Conservation (phyloP, 2,888 invertebrate genomes). For the Scaptomyza flava region DNA sequence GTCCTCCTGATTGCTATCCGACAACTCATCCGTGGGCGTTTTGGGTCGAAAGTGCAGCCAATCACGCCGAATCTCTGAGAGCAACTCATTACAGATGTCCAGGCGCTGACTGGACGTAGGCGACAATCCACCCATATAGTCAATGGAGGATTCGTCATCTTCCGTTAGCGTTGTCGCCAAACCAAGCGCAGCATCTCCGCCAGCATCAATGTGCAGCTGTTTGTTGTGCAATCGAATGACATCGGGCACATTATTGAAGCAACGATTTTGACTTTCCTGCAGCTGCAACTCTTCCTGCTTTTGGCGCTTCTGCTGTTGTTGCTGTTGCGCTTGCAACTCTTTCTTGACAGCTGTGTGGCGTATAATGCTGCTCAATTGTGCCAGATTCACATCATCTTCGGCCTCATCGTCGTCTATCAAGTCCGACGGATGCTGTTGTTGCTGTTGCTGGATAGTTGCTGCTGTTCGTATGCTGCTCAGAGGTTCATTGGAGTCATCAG, state of each 20-base stretch:
- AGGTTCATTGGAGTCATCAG: constrained; percentile 82
- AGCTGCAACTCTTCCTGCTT: constrained; percentile 40
- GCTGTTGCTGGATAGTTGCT: constrained; percentile 38
- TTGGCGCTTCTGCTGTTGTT: constrained; percentile 48
- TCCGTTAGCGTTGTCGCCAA: constrained; percentile 15
- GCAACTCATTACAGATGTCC: constrained; percentile 81
- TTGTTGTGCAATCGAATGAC: constrained; percentile 75
- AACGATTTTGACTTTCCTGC: constrained; percentile 43
- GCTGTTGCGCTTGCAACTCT: constrained; percentile 70
- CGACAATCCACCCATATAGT: constrained; percentile 76
- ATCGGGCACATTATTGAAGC: constrained; percentile 77
- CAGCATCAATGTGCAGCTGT: constrained; percentile 53
- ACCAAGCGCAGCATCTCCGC: constrained; percentile 2
- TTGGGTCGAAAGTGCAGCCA: constrained; percentile 84
- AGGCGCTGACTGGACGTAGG: constrained; percentile 81
- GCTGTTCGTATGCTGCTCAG: constrained; percentile 77
- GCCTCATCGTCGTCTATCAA: constrained; percentile 74
- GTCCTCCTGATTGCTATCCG: constrained; percentile 53
- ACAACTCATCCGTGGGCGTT: constrained; percentile 80
- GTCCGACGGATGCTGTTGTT: constrained; percentile 24
- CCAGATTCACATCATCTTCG: constrained; percentile 84
- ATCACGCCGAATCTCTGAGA: constrained; percentile 82
- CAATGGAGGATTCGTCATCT: constrained; percentile 49
- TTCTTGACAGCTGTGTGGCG: constrained; percentile 80
- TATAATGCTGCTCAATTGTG: constrained; percentile 83